These are phyloP conservation scores for Lucilia cuprina DNA, from an alignment of 1,140 invertebrate species.

Conservation along the genomic window DNA sequence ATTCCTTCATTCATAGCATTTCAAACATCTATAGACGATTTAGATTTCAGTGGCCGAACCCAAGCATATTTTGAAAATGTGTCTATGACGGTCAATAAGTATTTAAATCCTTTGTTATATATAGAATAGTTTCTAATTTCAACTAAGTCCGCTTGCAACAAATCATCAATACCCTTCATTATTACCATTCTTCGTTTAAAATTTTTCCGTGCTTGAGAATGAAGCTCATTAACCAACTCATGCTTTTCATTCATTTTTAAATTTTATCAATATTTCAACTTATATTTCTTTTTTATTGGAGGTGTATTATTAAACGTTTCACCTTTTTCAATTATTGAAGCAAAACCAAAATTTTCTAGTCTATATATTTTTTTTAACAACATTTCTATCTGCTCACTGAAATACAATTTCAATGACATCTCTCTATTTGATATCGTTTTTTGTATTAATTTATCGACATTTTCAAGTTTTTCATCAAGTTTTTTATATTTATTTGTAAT, in stretches of 20 bases:
- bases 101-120: neutral
- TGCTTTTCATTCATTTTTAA: neutral
- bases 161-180: neutral
- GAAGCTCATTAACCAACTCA: neutral
- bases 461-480: neutral
- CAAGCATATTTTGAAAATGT: constrained; percentile 11
- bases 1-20: neutral
- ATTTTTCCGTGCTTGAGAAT: neutral
- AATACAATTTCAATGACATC: too few species aligned
- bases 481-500: neutral
- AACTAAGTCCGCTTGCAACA: neutral
- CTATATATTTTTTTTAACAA: too few species aligned
- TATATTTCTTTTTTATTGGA: too few species aligned
- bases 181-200: too few species aligned
- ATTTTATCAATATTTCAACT: too few species aligned
- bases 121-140: neutral
- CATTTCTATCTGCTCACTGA: too few species aligned
- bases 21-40: neutral
- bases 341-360: too few species aligned
- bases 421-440: neutral
- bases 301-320: too few species aligned
- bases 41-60: neutral
- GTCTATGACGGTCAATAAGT: neutral
- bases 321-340: too few species aligned
- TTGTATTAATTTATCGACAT: neutral